Conservation (phyloP, 2,797 vertebrate species). For the Argentina silus region DNA sequence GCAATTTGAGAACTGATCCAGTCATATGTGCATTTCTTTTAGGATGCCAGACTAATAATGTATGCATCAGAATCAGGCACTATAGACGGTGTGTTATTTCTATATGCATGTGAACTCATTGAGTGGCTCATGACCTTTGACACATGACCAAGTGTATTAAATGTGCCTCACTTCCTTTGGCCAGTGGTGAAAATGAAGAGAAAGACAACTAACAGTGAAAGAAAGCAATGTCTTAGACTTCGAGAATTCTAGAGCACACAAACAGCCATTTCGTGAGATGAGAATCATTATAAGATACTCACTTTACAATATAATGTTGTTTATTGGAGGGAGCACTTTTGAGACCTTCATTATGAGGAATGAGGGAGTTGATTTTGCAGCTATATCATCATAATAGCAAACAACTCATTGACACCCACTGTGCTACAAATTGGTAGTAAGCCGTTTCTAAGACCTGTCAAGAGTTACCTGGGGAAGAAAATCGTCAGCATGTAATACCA, state of each 20-base stretch:
- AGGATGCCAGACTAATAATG: background rate
- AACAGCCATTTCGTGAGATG: background rate
- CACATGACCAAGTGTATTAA: background rate
- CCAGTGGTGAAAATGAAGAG: background rate
- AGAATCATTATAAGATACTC: background rate
- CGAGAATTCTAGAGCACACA: background rate
- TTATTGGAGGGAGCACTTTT: background rate
- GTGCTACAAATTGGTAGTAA: too few species aligned
- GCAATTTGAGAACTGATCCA: background rate
- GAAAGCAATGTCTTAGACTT: background rate
- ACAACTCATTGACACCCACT: too few species aligned
- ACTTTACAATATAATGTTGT: background rate
- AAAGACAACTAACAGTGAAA: background rate
- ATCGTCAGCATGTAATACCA: too few species aligned
- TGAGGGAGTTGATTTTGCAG: background rate
- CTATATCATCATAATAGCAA: too few species aligned
- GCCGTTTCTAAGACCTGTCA: too few species aligned
- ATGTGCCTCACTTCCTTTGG: slow-evolving; percentile 6
- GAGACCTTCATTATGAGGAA: too few species aligned
- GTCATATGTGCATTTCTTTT: background rate
- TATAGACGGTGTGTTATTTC: background rate
- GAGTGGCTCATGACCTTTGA: slow-evolving; percentile 3
- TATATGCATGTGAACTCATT: background rate
- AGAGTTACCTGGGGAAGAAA: too few species aligned
- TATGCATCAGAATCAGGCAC: background rate